Conservation (phyloP, 2,888 invertebrate genomes). For the Ectemnius continuus region DNA sequence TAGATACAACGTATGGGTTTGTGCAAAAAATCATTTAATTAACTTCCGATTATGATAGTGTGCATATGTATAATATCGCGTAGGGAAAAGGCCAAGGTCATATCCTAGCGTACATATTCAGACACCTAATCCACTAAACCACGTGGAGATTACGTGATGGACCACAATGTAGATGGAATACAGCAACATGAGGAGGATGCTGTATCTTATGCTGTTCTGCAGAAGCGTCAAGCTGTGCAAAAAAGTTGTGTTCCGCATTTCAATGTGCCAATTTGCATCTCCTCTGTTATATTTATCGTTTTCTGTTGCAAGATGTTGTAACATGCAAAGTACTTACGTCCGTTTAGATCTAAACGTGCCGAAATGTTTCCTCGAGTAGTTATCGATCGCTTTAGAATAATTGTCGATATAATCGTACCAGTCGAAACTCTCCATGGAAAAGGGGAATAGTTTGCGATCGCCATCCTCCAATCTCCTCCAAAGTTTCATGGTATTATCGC, state of each 20-base stretch:
- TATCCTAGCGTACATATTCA: no score
- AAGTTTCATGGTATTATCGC: conserved; percentile 71
- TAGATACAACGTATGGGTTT: no score
- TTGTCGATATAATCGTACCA: conserved; percentile 79
- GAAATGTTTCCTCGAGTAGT: conserved; percentile 78
- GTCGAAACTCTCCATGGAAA: conserved; percentile 78
- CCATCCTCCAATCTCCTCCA: conserved; percentile 75
- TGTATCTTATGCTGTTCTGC: background rate
- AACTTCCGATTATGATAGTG: no score
- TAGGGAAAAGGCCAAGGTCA: no score
- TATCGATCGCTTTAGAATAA: conserved; percentile 78
- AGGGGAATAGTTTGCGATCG: conserved; percentile 78
- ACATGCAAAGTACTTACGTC: background rate
- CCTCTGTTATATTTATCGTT: no score
- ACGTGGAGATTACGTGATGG: background rate
- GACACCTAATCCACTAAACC: no score
- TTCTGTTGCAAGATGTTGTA: background rate
- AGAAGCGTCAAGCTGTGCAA: background rate
- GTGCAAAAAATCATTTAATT: no score
- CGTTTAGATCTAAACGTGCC: conserved; percentile 48
- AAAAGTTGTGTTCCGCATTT: background rate
- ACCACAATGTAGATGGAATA: background rate
- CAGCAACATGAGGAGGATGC: background rate
- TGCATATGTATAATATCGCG: no score
- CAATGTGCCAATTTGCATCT: background rate